Base-by-base conservation (phyloP, 2,113 vertebrate genomes). In the Pungitius pungitius region DNA sequence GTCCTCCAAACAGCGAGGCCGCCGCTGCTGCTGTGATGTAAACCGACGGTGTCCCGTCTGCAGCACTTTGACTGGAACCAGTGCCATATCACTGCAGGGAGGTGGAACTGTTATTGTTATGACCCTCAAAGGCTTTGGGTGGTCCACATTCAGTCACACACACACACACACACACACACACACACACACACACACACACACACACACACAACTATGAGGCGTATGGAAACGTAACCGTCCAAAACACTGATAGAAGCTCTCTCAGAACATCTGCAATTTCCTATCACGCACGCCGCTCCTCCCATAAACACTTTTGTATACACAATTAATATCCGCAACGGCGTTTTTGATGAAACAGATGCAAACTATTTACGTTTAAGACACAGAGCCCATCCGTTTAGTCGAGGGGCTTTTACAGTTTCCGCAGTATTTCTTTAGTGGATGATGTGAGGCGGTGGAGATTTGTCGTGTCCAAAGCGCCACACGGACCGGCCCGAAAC, bases 51-150 rank as follows among this genome's bases (percentile, higher is more conserved):
- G 69, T 72, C 77, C 76, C 6, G 27, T 65, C 74, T 69, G 65
- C 59, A 45, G 71, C 62, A 77, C 55, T 73, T 84, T 24, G 15
- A 77, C 49, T 72, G 56, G 73, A 87, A 84, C 77, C 67, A 18
- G 45, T 37, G 30, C 76, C 78, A 33, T 90, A 90, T 91, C 88
- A 79, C 67, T 73, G 68, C 42, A 51, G 90, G 87, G 88, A 92
- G 90, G 88, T 80, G 75, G 77, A 82, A 69, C 80, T 91, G 89
- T 91, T 93, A 90, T 91, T 93, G 86, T 91, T 92, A 90, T 76
- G 77, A 80, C 51, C n/a, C 85, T 80, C 35, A 88, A 87, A 84
- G 65, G 3, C 42, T 86, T 84, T 93, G 92, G 93, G 92, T 94
- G 94, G 93, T 91, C 92, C 74, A 60, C 67, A 43, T 35, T 72